Base-by-base conservation (phyloP, 2,797 vertebrate species). In the Scyliorhinus canicula region DNA sequence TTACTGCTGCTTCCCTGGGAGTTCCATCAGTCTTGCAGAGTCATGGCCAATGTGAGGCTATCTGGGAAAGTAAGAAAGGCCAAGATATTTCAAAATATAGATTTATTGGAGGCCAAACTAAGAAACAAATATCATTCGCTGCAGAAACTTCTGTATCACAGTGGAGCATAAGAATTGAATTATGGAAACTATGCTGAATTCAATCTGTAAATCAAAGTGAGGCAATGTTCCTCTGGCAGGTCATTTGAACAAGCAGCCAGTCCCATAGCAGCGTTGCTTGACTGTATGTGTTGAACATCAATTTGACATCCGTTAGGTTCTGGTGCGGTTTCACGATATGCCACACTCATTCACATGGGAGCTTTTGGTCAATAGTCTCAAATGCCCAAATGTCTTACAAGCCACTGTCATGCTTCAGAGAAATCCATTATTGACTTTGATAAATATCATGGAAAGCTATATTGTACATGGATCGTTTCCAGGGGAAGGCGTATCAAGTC, bases 391-490 rank as follows among this genome's bases (percentile, higher is more conserved):
- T 47, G 44, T 82, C 40, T 82, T 82, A 47, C 77, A 82, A 90
- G 60, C 35, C 12, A 90, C 31, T 55, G 86, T 90, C 86, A 90
- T 60, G 86, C 86, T 90, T 90, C 86, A 90, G 57, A 90, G 31
- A 90, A 40, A n/a, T 60, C 52, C 19, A 90, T 90, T 60, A 90
- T n/a, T 90, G 86, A 90, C 86, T 90, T 90, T 90, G 86, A 90
- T 90, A 57, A 47, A 82, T 82, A 82, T 47, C 79, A 82, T 47
- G 79, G 79, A 82, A 47, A 47, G 21, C 7, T 82, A 47, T 82
- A 82, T 82, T 82, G 44, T 90, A 90, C 52, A 60, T 90, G 86
- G 57, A 35, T 60, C 35, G 55, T 60, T 55, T 90, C 52, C 79
- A 82, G 79, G 4, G 26, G 44, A 82, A 47, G 47, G 44, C 8